Conservation (phyloP, 2,797 vertebrate genomes). For the Bradypodion pumilum region DNA sequence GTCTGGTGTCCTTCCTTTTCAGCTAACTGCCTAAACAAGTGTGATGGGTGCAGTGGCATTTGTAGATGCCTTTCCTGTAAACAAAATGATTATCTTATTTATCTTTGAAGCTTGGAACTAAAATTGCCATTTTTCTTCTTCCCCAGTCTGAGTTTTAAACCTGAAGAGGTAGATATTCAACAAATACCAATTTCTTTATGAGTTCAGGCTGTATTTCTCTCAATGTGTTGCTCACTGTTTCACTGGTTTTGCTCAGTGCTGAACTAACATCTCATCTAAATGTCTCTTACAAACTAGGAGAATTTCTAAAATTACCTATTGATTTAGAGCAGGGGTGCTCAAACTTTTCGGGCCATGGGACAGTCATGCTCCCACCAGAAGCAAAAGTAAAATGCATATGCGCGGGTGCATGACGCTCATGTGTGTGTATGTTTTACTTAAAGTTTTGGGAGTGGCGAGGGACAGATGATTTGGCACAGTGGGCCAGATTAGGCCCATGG, state of each 20-base stretch:
- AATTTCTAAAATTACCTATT: conserved; percentile 1
- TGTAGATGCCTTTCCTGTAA: neutral
- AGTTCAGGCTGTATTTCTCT: neutral
- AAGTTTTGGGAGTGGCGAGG: no score
- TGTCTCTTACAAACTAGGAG: neutral
- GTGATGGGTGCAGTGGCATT: neutral
- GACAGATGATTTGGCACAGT: no score
- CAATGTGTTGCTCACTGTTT: neutral
- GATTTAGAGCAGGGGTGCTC: no score
- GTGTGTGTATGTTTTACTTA: no score
- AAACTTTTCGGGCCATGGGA: no score
- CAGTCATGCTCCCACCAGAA: no score
- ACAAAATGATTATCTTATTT: neutral
- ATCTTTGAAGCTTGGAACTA: neutral
- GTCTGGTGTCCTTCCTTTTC: neutral
- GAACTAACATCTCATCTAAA: neutral
- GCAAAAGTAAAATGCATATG: no score
- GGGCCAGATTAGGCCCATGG: no score
- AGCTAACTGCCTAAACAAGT: neutral
- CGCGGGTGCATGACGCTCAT: no score
- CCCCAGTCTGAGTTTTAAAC: neutral
- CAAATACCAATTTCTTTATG: neutral
- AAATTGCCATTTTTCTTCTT: neutral
- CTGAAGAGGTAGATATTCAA: neutral
- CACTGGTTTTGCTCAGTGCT: neutral